Evolutionary conservation across 2,113 vertebrate genomes (phyloP).

Genomic region (Barbus barbus): DNA sequence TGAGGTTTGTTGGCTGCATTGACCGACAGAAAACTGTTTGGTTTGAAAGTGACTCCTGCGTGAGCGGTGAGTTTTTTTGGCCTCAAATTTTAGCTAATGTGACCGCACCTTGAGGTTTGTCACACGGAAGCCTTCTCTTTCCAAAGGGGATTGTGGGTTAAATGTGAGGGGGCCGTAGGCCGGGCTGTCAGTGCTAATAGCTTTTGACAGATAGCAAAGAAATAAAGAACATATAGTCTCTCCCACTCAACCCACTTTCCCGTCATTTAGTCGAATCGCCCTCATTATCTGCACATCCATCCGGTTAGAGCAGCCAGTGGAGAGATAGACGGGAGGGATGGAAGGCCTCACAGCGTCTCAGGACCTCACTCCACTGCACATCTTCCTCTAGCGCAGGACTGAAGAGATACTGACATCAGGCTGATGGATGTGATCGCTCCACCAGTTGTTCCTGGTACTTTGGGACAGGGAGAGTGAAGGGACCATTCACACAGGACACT

Average conservation of each 20-base stretch:
- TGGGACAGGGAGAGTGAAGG: background rate
- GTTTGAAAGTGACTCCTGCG: too few species aligned
- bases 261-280: constrained; percentile 49
- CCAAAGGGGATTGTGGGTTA: constrained; percentile 32
- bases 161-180: background rate
- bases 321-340: constrained; percentile 37
- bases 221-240: constrained; percentile 47
- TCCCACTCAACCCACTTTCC: constrained; percentile 56
- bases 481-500: constrained; percentile 3
- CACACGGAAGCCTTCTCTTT: constrained; percentile 49
- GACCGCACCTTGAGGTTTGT: constrained; percentile 40
- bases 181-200: constrained; percentile 57
- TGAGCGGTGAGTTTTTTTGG: background rate
- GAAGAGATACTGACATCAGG: constrained; percentile 54
- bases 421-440: constrained; percentile 27
- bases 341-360: constrained; percentile 76
- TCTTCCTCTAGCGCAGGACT: constrained; percentile 56
- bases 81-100: background rate
- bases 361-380: constrained; percentile 58
- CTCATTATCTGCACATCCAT: constrained; percentile 66
- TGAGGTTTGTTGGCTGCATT: too few species aligned
- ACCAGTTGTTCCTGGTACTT: constrained; percentile 16
- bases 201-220: constrained; percentile 58
- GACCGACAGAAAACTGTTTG: too few species aligned
- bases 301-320: constrained; percentile 64